phyloP scores from a whole-genome alignment of 2,797 vertebrate species.

The Carapus acus region DNA sequence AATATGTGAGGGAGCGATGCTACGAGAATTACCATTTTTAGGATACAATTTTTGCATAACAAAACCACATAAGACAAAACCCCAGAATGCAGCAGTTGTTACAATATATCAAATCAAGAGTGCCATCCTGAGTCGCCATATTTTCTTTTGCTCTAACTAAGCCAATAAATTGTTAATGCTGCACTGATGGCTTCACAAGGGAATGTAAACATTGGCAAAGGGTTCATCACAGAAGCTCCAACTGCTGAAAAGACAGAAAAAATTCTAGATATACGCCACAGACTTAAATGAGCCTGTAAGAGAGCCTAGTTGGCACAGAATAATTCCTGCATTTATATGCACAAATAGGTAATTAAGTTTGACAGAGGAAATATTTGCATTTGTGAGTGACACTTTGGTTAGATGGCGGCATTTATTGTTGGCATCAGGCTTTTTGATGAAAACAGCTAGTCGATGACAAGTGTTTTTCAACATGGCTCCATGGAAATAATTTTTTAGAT shows the following conservation, averaged over 20 bases:
- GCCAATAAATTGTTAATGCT: not conserved
- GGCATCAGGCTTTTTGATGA: too few relatives aligned
- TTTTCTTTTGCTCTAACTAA: not conserved
- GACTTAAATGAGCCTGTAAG: not conserved
- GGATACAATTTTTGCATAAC: too few relatives aligned
- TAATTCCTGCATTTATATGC: constrained; percentile 2
- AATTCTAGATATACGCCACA: not conserved
- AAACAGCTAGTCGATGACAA: too few relatives aligned
- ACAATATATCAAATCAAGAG: too few relatives aligned
- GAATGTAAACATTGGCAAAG: not conserved
- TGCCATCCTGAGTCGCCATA: not conserved
- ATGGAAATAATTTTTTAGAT: too few relatives aligned
- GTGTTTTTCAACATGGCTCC: too few relatives aligned
- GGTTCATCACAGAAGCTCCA: not conserved
- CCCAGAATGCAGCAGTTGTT: too few relatives aligned
- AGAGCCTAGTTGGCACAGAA: not conserved
- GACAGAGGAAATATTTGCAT: not conserved
- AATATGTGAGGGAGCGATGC: too few relatives aligned
- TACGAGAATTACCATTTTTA: too few relatives aligned
- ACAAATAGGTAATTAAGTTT: not conserved
- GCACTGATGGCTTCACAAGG: not conserved
- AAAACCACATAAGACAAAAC: too few relatives aligned
- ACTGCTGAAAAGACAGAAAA: not conserved
- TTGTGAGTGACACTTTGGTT: not conserved
- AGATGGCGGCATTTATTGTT: not conserved